These are phyloP conservation scores for Agrypnia vestita DNA, from an alignment of 1,140 invertebrate genomes.

Conservation along the genomic window DNA sequence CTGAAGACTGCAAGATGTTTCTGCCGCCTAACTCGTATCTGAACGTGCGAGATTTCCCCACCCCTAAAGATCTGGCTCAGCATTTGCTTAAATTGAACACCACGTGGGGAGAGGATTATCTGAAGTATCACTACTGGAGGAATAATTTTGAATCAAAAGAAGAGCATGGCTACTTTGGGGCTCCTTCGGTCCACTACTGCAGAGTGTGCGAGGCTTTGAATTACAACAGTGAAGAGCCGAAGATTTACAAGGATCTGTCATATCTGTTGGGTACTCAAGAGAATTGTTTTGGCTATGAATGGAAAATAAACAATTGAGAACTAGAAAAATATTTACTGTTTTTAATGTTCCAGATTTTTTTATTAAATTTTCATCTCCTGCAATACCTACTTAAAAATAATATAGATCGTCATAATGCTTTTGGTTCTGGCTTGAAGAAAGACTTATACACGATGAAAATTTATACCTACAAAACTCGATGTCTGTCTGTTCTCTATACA, in stretches of 20 bases:
- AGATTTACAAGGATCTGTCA: constrained; percentile 71
- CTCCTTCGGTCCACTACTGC: constrained; percentile 81
- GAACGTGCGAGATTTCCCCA: constrained; percentile 80
- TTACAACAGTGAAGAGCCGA: constrained; percentile 69
- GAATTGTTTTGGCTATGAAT: too few relatives aligned
- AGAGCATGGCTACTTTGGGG: constrained; percentile 78
- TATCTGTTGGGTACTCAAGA: constrained; percentile 68
- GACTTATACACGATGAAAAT: too few relatives aligned
- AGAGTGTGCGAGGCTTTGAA: constrained; percentile 82
- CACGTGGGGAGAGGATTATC: constrained; percentile 71
- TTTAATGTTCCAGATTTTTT: too few relatives aligned
- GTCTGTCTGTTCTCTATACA: too few relatives aligned
- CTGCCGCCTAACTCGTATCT: constrained; percentile 78
- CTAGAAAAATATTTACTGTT: too few relatives aligned
- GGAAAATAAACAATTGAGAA: too few relatives aligned
- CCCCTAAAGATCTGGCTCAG: constrained; percentile 74
- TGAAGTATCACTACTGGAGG: constrained; percentile 79
- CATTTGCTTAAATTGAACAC: constrained; percentile 76
- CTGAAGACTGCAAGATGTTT: constrained; percentile 69
- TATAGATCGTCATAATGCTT: too few relatives aligned
- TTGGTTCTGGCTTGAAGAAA: too few relatives aligned
- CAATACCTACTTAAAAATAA: too few relatives aligned
- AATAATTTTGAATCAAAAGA: constrained; percentile 76
- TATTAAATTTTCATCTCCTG: too few relatives aligned
- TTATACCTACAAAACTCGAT: too few relatives aligned